These are phyloP conservation scores for Protula sp. DNA, from an alignment of 2,888 invertebrate genomes.

Conservation along the genomic window DNA sequence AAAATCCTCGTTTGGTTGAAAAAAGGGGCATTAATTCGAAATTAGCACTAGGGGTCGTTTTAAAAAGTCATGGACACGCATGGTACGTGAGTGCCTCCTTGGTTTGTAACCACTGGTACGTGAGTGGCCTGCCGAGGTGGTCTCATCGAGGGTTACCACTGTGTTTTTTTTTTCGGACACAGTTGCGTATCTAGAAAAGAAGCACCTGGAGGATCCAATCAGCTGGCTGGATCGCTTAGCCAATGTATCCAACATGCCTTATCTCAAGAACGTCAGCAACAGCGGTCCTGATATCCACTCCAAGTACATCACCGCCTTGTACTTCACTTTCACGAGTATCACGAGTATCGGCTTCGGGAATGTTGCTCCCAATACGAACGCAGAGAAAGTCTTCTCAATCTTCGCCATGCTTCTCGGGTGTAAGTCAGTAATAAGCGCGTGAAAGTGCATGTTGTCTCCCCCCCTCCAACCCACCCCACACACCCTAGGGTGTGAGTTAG, in stretches of 20 bases:
- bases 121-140: too few relatives aligned
- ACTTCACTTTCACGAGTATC: slow-evolving; percentile 53
- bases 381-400: slow-evolving; percentile 54
- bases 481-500: too few relatives aligned
- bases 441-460: too few relatives aligned
- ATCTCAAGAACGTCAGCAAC: slow-evolving; percentile 45
- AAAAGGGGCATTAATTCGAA: too few relatives aligned
- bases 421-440: slow-evolving; percentile 35
- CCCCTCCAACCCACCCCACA: too few relatives aligned
- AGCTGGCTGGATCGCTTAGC: slow-evolving; percentile 51
- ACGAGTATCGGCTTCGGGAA: slow-evolving; percentile 55
- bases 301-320: slow-evolving; percentile 52
- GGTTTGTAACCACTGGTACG: too few relatives aligned
- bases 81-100: too few relatives aligned
- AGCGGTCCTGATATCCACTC: slow-evolving; percentile 50
- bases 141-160: too few relatives aligned
- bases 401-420: slow-evolving; percentile 54
- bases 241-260: slow-evolving; percentile 37
- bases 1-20: too few relatives aligned
- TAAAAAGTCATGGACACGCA: too few relatives aligned
- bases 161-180: background rate
- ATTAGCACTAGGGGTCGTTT: too few relatives aligned
- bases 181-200: slow-evolving; percentile 40
- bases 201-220: slow-evolving; percentile 37
- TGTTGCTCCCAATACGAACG: slow-evolving; percentile 52